phyloP scores from a whole-genome alignment of 37 sponge, comb jelly and placozoan species.

The Geodia barretti region DNA sequence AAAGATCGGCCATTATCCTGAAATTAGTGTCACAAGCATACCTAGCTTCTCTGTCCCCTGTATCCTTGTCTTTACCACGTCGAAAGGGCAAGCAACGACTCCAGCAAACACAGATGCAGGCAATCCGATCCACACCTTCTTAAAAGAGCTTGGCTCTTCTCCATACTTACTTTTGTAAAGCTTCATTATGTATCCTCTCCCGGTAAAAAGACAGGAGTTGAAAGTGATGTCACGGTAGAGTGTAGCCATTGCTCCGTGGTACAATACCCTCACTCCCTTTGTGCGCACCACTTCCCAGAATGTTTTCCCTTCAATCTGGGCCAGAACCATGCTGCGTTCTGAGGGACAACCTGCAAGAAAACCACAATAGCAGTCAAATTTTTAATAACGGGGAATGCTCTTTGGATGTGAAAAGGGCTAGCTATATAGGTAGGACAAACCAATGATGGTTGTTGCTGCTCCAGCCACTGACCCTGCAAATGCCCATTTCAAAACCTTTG shows the following conservation, averaged over 20 bases:
- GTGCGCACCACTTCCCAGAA: constrained; percentile 52
- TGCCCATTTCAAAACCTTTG: constrained; percentile 43
- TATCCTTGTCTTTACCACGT: constrained; percentile 83
- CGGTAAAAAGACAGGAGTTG: constrained; percentile 72
- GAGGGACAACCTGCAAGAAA: constrained; percentile 86
- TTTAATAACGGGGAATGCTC: no score
- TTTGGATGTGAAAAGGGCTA: no score
- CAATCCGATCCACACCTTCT: constrained; percentile 42
- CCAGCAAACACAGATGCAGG: constrained; percentile 62
- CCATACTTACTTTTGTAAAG: constrained; percentile 12
- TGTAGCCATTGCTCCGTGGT: constrained; percentile 60
- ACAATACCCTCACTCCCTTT: constrained; percentile 67
- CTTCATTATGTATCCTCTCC: constrained; percentile 33
- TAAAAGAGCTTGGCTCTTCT: constrained; percentile 9
- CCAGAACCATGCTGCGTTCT: constrained; percentile 84
- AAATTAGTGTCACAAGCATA: no score
- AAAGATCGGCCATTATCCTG: no score
- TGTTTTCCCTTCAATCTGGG: constrained; percentile 73
- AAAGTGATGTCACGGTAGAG: constrained; percentile 81
- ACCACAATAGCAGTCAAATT: no score
- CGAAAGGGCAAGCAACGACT: constrained; percentile 73
- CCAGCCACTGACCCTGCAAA: constrained; percentile 79
- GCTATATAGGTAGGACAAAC: constrained; percentile 13
- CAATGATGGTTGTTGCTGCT: constrained; percentile 80
- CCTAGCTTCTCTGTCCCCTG: no score